These are phyloP conservation scores for Crenichthys baileyi DNA, from an alignment of 2,797 vertebrate genomes.

Conservation along the genomic window DNA sequence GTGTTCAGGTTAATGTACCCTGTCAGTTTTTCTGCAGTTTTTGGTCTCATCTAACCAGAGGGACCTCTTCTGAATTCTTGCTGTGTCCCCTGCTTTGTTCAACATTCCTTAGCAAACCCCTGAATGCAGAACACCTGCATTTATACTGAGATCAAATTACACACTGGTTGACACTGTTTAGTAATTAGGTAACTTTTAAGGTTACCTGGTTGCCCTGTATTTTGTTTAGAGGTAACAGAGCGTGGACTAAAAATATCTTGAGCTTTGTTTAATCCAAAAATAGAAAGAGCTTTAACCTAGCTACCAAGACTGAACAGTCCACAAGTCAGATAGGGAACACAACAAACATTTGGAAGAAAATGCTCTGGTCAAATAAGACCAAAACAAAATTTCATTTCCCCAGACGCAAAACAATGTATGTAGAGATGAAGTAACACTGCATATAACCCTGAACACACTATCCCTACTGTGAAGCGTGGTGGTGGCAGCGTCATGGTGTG, in stretches of 20 bases:
- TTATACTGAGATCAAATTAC: background rate
- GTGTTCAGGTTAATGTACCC: background rate
- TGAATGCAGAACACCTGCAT: background rate
- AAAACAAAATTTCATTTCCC: no score
- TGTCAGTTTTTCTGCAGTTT: background rate
- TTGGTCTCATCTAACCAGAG: background rate
- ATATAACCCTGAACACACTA: background rate
- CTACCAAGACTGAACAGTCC: background rate
- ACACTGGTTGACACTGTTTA: background rate
- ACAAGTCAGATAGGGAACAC: background rate
- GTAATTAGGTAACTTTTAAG: background rate
- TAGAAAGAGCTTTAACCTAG: background rate
- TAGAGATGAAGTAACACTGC: background rate
- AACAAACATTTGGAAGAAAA: background rate
- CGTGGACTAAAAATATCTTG: background rate
- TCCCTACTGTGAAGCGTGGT: background rate
- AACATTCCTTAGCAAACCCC: background rate
- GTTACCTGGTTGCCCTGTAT: background rate
- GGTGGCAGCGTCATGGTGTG: background rate
- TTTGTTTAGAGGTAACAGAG: background rate
- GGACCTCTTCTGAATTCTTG: background rate
- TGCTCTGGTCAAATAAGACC: background rate
- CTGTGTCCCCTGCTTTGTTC: background rate
- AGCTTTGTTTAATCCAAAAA: background rate
- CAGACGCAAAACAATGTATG: background rate